Percentiles rank a stretch among this genome's conserved stretches.
phyloP scores from a whole-genome alignment of 2,797 vertebrate species.

The Syngnathus acus region DNA sequence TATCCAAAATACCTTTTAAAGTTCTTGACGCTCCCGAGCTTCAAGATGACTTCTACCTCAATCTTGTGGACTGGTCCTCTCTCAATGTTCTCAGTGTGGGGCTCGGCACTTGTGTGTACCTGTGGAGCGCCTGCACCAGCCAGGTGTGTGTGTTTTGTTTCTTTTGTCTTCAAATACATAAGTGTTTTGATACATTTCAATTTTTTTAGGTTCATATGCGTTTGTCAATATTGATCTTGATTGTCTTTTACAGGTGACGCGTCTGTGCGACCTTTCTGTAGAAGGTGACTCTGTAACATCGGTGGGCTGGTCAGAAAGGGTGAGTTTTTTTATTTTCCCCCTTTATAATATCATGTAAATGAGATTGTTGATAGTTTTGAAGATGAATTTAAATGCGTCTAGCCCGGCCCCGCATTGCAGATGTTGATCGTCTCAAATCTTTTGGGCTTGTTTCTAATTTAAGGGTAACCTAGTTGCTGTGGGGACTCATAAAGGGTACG shows the following conservation, averaged over 20 bases:
- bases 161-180: background rate
- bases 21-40: slow-evolving; percentile 95
- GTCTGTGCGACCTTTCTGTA: slow-evolving; percentile 93
- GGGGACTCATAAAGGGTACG: slow-evolving; percentile 78
- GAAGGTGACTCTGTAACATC: slow-evolving; percentile 98
- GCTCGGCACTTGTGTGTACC: slow-evolving; percentile 93
- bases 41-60: slow-evolving; percentile 98
- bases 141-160: slow-evolving; percentile 69
- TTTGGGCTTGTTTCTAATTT: slow-evolving; percentile 17
- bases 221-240: background rate
- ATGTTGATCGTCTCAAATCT: background rate
- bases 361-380: background rate
- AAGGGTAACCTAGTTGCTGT: slow-evolving; percentile 78
- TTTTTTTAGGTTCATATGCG: no score
- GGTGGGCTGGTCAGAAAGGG: slow-evolving; percentile 97
- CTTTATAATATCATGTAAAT: background rate
- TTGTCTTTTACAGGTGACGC: slow-evolving; percentile 78
- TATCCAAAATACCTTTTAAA: slow-evolving; percentile 98
- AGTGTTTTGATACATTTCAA: background rate
- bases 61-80: slow-evolving; percentile 98
- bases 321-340: slow-evolving; percentile 53
- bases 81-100: slow-evolving; percentile 96
- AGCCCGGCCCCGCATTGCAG: no score
- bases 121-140: slow-evolving; percentile 98
- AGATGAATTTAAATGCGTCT: no score